Base-by-base conservation (phyloP, 2,113 vertebrate species). In the Colaptes auratus region DNA sequence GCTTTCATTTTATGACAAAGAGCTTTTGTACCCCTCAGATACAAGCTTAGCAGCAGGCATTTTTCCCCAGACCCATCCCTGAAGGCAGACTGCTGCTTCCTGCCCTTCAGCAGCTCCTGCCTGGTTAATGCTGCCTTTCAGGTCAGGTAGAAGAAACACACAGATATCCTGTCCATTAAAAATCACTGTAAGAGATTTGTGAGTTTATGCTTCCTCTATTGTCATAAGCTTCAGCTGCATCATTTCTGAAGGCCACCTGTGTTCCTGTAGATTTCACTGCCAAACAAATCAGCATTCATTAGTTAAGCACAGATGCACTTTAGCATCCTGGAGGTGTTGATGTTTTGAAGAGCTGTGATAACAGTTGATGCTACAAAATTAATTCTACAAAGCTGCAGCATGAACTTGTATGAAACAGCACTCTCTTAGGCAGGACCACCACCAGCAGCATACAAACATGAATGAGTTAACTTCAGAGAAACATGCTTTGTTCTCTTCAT, bases 1-100 rank as follows among this genome's bases (percentile, higher is more conserved):
- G 12, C 39, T 46, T 64, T 76, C 31, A 11, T 50, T 20, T 69
- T 72, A 8, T 9, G 21, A 77, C 53, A 77, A 65, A 24, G 31
- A 27, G n/a, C 30, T 58, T 63, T n/a, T 21, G 44, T 11, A 8
- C 16, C 39, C 9, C 9, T 13, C 28, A 25, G 55, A 66, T 7
- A 4, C 31, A 28, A 33, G 48, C 59, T 33, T 12, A 30, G 53
- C 39, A 27, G 30, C 23, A 16, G 25, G 73, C 56, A 23, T 13
- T 8, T 8, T 55, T 55, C 18, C 42, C 31, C 30, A 17, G 15
- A 7, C 0, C 0, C 1, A 0, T 30, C 53, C 67, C 39, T 36
- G 27, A 39, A 60, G 30, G 39, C 28, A 19, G 25, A 6, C 36
- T 10, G 44, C 31, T 4, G 17, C 39, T 42, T 58, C 60, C 42